Base-by-base conservation (phyloP, 2,797 vertebrate species). In the Merluccius polli region DNA sequence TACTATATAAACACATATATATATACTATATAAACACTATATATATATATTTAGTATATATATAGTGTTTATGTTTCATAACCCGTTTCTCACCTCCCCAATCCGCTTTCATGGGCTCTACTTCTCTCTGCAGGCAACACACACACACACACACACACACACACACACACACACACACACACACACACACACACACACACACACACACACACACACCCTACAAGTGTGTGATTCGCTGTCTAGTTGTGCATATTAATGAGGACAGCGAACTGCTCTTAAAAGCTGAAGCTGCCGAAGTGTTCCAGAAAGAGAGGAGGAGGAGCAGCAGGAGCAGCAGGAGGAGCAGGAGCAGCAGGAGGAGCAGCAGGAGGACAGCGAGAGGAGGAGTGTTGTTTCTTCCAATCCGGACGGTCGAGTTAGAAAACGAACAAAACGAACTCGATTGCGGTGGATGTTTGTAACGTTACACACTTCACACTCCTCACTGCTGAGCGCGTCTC, bases 201-300 rank as follows among this genome's bases (percentile, higher is more conserved):
- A 48, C 44, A 18, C 44, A 48, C 44, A 48, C 44, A 18, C 44
- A 48, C 44, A 48, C 44, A 79, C 82, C 91, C 92, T 92, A 94
- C 93, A 94, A 93, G 94, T 92, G 92, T 91, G 93, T 93, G 95
- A 96, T 95, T 97, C 93, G 95, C 90, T 91, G 93, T 89, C 91
- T 93, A 87, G 95, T 88, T 92, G 81, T 94, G 96, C 95, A 99
- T 98, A 94, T 96, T 96, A 98, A 98, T 97, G 96, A 91, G 87
- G 79, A 91, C 94, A 94, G 87, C 91, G 92, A 90, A 90, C 89
- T 80, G 92, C 93, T 95, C 96, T 96, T 95, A 96, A 95, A 95
- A 93, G 93, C 87, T 92, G 74, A n/a, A n/a, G n/a, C 87, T 87
- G 90, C 85, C 73, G 76, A 69, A 77, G 71, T 81, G 63, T 81